These are phyloP conservation scores for Cuculus canorus DNA, from an alignment of 2,797 vertebrate species.

Conservation along the genomic window DNA sequence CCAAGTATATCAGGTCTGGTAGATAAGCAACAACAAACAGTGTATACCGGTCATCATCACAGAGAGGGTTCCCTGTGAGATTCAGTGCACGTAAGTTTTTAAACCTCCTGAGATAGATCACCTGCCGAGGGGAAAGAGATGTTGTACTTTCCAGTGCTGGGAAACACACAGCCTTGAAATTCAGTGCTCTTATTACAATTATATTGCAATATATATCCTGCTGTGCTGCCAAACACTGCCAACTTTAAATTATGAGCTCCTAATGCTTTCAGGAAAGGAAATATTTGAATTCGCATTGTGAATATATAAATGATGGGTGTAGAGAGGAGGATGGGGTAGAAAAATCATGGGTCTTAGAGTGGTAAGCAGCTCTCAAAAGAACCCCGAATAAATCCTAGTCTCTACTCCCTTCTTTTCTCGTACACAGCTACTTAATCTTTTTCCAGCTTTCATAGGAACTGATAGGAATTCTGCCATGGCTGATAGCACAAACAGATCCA, in stretches of 20 bases:
- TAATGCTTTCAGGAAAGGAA: constrained; percentile 2
- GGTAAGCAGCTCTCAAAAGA: neutral
- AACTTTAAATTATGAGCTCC: neutral
- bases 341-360: neutral
- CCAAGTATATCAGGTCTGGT: constrained; percentile 84
- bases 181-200: neutral
- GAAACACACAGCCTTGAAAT: neutral
- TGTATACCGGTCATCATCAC: constrained; percentile 75
- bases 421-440: neutral
- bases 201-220: neutral
- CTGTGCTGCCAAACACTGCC: neutral
- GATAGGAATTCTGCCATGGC: neutral
- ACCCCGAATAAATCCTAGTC: neutral
- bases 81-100: constrained; percentile 81
- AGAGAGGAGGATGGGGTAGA: neutral
- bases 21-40: constrained; percentile 83
- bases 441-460: neutral
- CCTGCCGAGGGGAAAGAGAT: constrained; percentile 68
- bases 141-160: neutral
- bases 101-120: constrained; percentile 86
- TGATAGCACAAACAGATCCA: neutral
- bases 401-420: neutral
- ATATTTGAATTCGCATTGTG: neutral
- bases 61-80: constrained; percentile 86
- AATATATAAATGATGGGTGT: neutral